Evolutionary conservation across 2,888 invertebrate genomes (phyloP), one percentile per base, ranked within the genome.

Genomic region (Chrysotoxum bicinctum): DNA sequence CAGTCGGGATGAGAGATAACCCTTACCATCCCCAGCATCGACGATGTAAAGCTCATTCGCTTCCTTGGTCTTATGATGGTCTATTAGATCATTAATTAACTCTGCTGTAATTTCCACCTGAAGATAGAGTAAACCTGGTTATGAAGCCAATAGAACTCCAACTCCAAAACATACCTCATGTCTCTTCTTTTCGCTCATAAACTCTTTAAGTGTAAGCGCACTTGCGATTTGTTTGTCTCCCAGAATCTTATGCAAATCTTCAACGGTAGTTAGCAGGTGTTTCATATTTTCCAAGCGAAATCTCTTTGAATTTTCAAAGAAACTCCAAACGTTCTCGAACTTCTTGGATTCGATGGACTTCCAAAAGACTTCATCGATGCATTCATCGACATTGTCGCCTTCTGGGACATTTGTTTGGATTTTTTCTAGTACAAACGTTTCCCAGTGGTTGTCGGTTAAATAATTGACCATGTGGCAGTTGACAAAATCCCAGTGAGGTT

Each of bases 1-100:
- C 60, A 98, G 90, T 12, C 95, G 94, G 0, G 95, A 95, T 50
- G 96, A 96, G 43, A 98, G 92, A 91, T 97, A 97, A 0, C 98
- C 98, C 90, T 97, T 96, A 0, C 98, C 98, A 89, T 97, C 97
- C 0, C 98, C 98, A 50, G 97, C 95, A 90, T 98, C 98, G 16
- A 98, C 93, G 48, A 96, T 92, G 91, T 94, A 93, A 6, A 88
- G 2, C 8, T 73, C 58, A 0, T 72, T 26, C 0, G 52, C 16
- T 3, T 23, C 1, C 8, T 77, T 68, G 3, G 73, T n/a, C 32
- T 54, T 30, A 6, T 66, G 45, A 26, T 58, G 90, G 0, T 10
- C 88, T 3, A 89, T 90, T 75, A 96, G 89, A 1, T 93, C 92
- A 2, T 94, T 93, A 0, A 95, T 93, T 1, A 96, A 90, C 0